Percentiles rank a stretch among this genome's conserved stretches.
These are phyloP conservation scores for Empidonax alnorum DNA, from an alignment of 2,113 vertebrate genomes.

Conservation along the genomic window DNA sequence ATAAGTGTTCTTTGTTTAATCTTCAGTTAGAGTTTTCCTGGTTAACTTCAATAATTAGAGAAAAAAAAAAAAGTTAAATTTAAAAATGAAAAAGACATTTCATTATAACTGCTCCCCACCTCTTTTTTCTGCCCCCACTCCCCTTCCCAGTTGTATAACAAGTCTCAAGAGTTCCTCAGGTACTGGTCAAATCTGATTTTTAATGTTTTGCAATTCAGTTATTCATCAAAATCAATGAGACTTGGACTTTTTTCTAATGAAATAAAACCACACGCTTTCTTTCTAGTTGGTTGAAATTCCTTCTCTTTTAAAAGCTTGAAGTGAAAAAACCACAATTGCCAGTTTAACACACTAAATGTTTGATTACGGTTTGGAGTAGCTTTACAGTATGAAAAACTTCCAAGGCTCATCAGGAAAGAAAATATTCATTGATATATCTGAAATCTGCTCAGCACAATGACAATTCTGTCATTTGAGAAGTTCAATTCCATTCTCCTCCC, in stretches of 20 bases:
- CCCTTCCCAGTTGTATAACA: neutral
- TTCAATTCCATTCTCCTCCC: neutral
- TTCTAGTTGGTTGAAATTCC: neutral
- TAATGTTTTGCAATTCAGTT: neutral
- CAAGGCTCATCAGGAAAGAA: neutral
- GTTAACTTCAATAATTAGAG: neutral
- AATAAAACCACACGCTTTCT: neutral
- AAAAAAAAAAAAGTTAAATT: neutral
- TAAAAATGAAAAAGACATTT: neutral
- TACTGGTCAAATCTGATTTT: neutral
- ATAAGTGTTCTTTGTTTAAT: neutral
- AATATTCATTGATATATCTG: neutral
- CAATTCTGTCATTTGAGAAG: neutral
- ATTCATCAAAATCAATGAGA: neutral
- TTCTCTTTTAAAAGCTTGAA: neutral
- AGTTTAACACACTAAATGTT: neutral
- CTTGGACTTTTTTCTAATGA: fast-evolving
- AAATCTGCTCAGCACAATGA: neutral
- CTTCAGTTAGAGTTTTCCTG: neutral
- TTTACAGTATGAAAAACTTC: neutral
- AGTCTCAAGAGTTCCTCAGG: neutral
- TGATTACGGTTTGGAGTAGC: neutral
- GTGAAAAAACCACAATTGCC: neutral
- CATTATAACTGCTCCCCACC: neutral
- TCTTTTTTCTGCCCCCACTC: neutral